A percentile compares a stretch with the other conserved stretches of the same genome.
Evolutionary conservation across 1,140 invertebrate species (phyloP).

Genomic region (Tigriopus japonicus): DNA sequence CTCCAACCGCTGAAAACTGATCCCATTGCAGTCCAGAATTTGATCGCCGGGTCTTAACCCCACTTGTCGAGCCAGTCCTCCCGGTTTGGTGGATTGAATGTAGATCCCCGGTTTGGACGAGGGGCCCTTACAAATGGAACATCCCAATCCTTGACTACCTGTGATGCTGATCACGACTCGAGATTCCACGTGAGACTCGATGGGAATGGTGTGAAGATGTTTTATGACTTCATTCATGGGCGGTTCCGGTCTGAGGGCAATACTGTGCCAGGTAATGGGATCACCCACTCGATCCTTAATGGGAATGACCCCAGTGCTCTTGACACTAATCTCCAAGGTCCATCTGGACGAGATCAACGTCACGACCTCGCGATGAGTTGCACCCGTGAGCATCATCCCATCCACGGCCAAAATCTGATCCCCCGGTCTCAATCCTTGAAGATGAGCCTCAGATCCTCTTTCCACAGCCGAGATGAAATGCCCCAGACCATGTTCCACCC

Average conservation of each 20-base stretch:
- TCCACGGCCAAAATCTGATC: constrained; percentile 10
- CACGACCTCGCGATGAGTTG: constrained; percentile 5
- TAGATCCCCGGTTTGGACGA: constrained; percentile 66
- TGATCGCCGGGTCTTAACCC: constrained; percentile 77
- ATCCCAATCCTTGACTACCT: constrained; percentile 18
- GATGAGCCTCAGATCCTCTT: constrained; percentile 2
- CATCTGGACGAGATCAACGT: background rate
- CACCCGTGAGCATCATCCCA: background rate
- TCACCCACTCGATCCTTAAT: constrained; percentile 59
- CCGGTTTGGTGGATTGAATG: constrained; percentile 72
- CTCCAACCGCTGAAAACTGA: constrained; percentile 39
- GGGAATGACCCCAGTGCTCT: constrained; percentile 72
- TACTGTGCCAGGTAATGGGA: background rate
- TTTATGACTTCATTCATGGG: background rate
- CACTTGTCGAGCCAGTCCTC: constrained; percentile 61
- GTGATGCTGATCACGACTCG: background rate
- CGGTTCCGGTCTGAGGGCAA: background rate
- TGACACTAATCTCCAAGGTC: constrained; percentile 30
- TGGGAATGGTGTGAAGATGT: too few species aligned
- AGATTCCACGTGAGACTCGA: background rate
- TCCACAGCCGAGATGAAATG: constrained; percentile 9
- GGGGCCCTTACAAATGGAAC: constrained; percentile 60
- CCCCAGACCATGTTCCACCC: constrained; percentile 13
- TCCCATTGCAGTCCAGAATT: constrained; percentile 73
- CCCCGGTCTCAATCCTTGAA: constrained; percentile 3